Evolutionary conservation across 2,888 invertebrate genomes (phyloP).

Genomic region (Melinopterus prodromus): DNA sequence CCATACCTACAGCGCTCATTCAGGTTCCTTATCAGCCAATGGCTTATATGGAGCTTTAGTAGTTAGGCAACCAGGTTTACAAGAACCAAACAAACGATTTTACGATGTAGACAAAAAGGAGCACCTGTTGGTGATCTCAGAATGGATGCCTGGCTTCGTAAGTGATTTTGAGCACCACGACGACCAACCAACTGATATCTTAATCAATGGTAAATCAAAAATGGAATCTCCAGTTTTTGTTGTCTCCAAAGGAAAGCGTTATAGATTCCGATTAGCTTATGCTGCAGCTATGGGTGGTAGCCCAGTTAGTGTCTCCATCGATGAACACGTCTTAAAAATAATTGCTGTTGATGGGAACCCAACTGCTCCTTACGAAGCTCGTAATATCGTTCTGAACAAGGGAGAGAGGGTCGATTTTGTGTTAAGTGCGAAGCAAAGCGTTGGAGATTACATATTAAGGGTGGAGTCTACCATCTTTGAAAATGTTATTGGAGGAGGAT

Average conservation of each 20-base stretch:
- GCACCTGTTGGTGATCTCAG: conserved; percentile 74
- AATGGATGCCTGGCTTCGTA: conserved; percentile 63
- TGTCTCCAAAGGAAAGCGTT: conserved; percentile 68
- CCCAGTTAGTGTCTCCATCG: conserved; percentile 71
- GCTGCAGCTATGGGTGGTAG: conserved; percentile 74
- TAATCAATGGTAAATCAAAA: conserved; percentile 66
- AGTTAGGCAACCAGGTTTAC: conserved; percentile 70
- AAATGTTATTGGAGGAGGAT: conserved; percentile 64
- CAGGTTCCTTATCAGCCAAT: conserved; percentile 72
- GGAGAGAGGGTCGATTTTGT: conserved; percentile 83
- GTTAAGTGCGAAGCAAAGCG: conserved; percentile 67
- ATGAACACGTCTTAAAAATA: conserved; percentile 70
- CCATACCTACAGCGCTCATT: conserved; percentile 78
- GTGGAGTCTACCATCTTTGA: conserved; percentile 65
- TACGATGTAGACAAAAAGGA: conserved; percentile 77
- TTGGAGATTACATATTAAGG: conserved; percentile 69
- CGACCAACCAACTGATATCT: conserved; percentile 61
- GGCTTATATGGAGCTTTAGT: conserved; percentile 77
- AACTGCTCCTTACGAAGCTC: conserved; percentile 66
- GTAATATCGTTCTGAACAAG: conserved; percentile 67
- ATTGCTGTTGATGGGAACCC: conserved; percentile 77
- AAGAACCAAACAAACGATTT: conserved; percentile 67
- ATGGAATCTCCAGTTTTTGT: conserved; percentile 55
- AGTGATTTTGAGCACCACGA: conserved; percentile 64
- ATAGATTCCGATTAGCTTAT: conserved; percentile 73